Percentiles rank a stretch among this genome's conserved stretches.
These are phyloP conservation scores for Muricea muricata DNA, from an alignment of 92 coral and sea anemone genomes.

Conservation along the genomic window DNA sequence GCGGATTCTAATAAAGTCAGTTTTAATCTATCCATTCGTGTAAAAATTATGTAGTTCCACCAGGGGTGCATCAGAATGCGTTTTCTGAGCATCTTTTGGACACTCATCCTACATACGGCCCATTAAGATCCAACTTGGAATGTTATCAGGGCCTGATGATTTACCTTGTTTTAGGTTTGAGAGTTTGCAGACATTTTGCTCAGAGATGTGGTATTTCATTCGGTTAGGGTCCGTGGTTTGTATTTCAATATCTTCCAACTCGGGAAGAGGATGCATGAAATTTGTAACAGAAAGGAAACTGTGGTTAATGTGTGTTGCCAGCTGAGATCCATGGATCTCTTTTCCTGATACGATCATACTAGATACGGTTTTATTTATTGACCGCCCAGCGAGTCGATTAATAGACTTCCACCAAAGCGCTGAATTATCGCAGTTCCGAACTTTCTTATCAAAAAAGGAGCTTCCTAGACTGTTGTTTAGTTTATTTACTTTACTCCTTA, in stretches of 20 bases:
- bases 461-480: background rate
- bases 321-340: background rate
- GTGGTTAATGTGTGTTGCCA: background rate
- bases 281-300: background rate
- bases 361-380: background rate
- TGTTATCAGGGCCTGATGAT: background rate
- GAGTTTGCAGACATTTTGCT: background rate
- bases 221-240: background rate
- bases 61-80: no score
- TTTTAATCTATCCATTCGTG: no score
- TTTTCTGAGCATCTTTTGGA: no score
- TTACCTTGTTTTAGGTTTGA: background rate
- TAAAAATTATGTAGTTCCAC: no score
- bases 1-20: no score
- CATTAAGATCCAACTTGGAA: background rate
- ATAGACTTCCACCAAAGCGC: background rate
- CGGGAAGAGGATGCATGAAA: background rate
- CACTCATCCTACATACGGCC: no score
- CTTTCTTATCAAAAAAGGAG: background rate
- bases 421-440: background rate
- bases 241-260: background rate
- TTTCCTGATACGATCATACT: background rate
- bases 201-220: background rate
- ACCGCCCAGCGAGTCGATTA: background rate
- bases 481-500: background rate